Percentiles rank a stretch among this genome's conserved stretches.
Evolutionary conservation across 2,888 invertebrate species (phyloP).

Genomic region (Drosophila ustulata): DNA sequence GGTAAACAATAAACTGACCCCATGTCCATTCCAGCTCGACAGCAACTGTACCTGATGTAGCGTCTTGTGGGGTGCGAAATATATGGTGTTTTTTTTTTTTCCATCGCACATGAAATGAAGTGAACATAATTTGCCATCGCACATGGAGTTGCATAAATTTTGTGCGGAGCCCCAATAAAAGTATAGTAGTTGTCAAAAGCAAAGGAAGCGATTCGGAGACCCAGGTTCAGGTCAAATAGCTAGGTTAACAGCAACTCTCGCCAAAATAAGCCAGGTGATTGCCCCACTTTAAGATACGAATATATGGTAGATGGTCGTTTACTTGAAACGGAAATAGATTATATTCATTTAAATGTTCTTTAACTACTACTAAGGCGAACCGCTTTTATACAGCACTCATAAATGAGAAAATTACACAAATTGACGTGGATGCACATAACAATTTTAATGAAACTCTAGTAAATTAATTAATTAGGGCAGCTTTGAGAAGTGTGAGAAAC

Average conservation of each 20-base stretch:
- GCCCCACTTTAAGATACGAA: background rate
- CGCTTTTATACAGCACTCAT: too few species aligned
- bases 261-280: background rate
- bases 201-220: slow-evolving; percentile 38
- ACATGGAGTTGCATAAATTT: slow-evolving; percentile 71
- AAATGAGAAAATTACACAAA: too few species aligned
- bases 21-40: slow-evolving; percentile 20
- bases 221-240: slow-evolving; percentile 36
- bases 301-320: background rate
- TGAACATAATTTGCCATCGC: slow-evolving; percentile 71
- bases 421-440: too few species aligned
- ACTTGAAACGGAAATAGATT: too few species aligned
- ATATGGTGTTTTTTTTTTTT: slow-evolving; percentile 50
- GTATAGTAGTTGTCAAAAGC: slow-evolving; percentile 70
- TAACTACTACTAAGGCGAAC: background rate
- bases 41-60: slow-evolving; percentile 47
- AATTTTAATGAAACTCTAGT: too few species aligned
- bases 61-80: slow-evolving; percentile 48
- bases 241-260: background rate
- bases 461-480: too few species aligned
- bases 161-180: slow-evolving; percentile 65
- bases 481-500: too few species aligned
- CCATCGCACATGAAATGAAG: slow-evolving; percentile 68
- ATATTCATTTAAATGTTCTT: background rate
- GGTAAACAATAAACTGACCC: slow-evolving; percentile 76